Percentiles rank a stretch among this genome's conserved stretches.
phyloP scores from a whole-genome alignment of 2,888 invertebrate genomes.

The Eupsilia transversa region DNA sequence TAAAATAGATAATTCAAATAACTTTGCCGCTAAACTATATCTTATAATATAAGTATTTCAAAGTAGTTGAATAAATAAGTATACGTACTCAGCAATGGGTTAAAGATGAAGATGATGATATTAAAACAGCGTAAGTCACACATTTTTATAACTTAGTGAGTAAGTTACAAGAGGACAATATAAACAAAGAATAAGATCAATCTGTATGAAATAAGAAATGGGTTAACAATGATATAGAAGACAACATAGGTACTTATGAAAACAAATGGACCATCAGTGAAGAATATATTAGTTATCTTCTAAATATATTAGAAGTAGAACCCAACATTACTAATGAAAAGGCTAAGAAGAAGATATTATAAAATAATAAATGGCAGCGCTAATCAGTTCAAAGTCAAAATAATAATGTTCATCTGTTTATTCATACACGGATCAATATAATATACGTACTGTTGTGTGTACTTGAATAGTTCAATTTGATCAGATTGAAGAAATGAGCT shows the following conservation, averaged over 20 bases:
- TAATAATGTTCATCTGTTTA: constrained; percentile 44
- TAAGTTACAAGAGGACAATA: background rate
- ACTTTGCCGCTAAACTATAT: constrained; percentile 23
- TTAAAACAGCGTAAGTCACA: background rate
- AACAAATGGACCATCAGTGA: background rate
- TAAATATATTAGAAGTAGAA: background rate
- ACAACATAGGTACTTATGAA: background rate
- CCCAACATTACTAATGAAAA: background rate
- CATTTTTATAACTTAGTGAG: background rate
- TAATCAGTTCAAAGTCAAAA: constrained; percentile 50
- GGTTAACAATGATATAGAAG: background rate
- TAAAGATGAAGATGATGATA: background rate
- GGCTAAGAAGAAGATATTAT: background rate
- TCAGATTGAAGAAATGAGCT: constrained; percentile 14
- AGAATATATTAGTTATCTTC: background rate
- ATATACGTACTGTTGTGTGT: constrained; percentile 22
- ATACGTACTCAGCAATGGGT: background rate
- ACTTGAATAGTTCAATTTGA: constrained; percentile 21
- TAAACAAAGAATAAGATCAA: background rate
- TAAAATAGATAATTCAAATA: constrained; percentile 46
- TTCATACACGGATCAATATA: constrained; percentile 43
- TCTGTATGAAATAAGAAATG: background rate
- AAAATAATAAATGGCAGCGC: constrained; percentile 8
- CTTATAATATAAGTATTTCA: background rate
- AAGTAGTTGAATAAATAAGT: background rate